phyloP scores from a whole-genome alignment of 2,888 invertebrate genomes.

The Lithophane leautieri region DNA sequence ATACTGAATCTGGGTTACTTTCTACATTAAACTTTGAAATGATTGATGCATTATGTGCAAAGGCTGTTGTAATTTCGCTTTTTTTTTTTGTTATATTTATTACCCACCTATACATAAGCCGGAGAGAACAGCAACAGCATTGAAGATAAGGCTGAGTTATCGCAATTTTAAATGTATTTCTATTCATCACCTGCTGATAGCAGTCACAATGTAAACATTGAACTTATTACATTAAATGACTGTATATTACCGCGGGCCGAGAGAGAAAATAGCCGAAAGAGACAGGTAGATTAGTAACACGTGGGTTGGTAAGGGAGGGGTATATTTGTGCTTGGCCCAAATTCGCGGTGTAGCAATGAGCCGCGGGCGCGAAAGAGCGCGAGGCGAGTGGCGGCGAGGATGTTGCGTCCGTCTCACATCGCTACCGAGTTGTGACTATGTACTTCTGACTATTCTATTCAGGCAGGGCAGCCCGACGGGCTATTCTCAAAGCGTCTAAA shows the following conservation, averaged over 20 bases:
- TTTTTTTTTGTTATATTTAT: constrained; percentile 30
- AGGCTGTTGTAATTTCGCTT: not conserved
- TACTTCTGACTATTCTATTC: constrained; percentile 81
- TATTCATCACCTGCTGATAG: constrained; percentile 75
- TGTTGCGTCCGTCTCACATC: constrained; percentile 88
- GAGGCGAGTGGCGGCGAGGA: constrained; percentile 76
- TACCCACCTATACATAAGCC: constrained; percentile 63
- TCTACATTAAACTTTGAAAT: constrained; percentile 9
- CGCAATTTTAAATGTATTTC: constrained; percentile 67
- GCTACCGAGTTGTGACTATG: constrained; percentile 88
- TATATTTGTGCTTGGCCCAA: constrained; percentile 83
- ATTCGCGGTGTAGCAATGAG: constrained; percentile 81
- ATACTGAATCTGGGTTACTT: constrained; percentile 8
- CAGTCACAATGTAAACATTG: constrained; percentile 84
- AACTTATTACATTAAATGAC: constrained; percentile 83
- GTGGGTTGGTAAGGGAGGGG: constrained; percentile 75
- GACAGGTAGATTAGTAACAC: constrained; percentile 69
- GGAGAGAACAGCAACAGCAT: constrained; percentile 51
- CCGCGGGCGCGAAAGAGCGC: constrained; percentile 85
- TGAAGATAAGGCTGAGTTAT: constrained; percentile 60
- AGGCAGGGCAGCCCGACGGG: constrained; percentile 76
- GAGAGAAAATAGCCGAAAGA: constrained; percentile 73
- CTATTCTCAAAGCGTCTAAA: constrained; percentile 71
- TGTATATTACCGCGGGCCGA: constrained; percentile 70
- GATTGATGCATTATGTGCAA: constrained; percentile 17